These are phyloP conservation scores for Holacanthella duospinosa DNA, from an alignment of 2,888 invertebrate species.

Conservation along the genomic window DNA sequence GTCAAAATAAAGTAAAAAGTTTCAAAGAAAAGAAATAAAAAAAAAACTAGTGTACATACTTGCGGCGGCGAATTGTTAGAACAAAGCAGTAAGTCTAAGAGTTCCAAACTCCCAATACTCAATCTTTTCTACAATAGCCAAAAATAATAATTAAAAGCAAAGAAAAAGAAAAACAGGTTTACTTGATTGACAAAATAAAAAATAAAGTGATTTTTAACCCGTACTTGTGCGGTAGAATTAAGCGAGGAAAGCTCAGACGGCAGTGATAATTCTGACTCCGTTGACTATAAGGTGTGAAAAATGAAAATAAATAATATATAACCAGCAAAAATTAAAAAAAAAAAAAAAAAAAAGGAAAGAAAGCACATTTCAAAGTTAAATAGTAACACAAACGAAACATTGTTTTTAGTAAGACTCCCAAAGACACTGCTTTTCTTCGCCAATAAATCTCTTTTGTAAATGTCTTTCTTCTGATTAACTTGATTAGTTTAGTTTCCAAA, in stretches of 20 bases:
- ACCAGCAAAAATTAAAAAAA: neutral
- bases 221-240: constrained; percentile 41
- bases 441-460: too few relatives aligned
- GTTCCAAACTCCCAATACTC: neutral
- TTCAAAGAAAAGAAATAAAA: neutral
- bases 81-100: constrained; percentile 1
- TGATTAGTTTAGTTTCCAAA: too few relatives aligned
- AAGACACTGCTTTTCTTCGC: too few relatives aligned
- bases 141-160: too few relatives aligned
- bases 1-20: neutral
- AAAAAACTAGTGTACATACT: neutral
- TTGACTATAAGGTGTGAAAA: neutral
- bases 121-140: neutral
- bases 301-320: neutral
- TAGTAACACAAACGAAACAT: neutral
- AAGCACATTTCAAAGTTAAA: neutral
- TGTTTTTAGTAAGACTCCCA: too few relatives aligned
- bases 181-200: too few relatives aligned
- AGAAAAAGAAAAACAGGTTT: neutral
- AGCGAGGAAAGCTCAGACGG: constrained; percentile 38
- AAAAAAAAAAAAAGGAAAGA: neutral
- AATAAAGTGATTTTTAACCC: neutral
- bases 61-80: neutral
- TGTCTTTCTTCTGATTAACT: too few relatives aligned
- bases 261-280: neutral